Percentiles rank a stretch among this genome's conserved stretches.
Evolutionary conservation across 2,888 invertebrate species (phyloP).

Genomic region (Eristalis tenax): DNA sequence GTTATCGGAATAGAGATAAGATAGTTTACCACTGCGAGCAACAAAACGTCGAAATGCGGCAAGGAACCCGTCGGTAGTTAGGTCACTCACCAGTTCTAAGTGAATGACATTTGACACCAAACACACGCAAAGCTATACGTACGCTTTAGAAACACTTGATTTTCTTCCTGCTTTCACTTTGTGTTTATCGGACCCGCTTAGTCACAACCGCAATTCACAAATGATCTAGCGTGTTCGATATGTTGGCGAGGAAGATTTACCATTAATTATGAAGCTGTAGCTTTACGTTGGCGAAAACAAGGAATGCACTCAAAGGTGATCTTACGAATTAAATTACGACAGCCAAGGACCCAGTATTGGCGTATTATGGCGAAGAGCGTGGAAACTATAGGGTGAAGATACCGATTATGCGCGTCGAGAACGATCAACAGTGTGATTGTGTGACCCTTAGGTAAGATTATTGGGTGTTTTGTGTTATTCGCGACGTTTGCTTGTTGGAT

Average conservation of each 20-base stretch:
- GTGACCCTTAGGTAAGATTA: conserved; percentile 29
- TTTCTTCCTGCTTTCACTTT: too few species aligned
- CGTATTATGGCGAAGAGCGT: conserved; percentile 7
- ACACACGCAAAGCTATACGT: too few species aligned
- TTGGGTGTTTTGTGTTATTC: conserved; percentile 24
- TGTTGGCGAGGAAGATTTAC: conserved; percentile 2
- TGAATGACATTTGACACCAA: too few species aligned
- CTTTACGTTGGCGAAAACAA: conserved; percentile 29
- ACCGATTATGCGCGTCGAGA: background rate
- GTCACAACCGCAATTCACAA: background rate
- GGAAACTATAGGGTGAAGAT: background rate
- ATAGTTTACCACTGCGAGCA: conserved; percentile 7
- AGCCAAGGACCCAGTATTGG: conserved; percentile 48
- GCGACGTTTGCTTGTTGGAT: conserved; percentile 6
- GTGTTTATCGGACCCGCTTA: background rate
- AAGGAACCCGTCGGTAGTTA: too few species aligned
- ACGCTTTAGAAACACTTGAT: too few species aligned
- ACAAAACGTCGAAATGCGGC: conserved; percentile 19
- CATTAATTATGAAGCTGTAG: conserved; percentile 10
- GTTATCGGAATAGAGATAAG: conserved; percentile 7
- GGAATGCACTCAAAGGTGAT: background rate
- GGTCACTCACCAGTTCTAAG: too few species aligned
- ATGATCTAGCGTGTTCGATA: background rate
- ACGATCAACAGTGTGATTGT: background rate
- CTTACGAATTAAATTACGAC: too few species aligned